Base-by-base conservation (phyloP, 2,888 invertebrate genomes). In the Abscondita cerata region DNA sequence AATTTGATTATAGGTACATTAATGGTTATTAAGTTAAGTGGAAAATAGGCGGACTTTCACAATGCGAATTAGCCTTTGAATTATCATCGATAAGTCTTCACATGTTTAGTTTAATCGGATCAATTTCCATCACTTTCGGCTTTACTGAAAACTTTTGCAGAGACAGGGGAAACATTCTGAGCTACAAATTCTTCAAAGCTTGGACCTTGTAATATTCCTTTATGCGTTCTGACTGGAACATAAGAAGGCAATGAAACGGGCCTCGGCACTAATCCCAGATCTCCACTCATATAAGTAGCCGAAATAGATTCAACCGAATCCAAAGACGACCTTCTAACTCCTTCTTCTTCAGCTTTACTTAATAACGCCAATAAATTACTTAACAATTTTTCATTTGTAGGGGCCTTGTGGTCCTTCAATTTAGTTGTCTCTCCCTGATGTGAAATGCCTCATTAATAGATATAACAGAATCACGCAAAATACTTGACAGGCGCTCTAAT, bases 181-280 rank as follows among this genome's bases (percentile, higher is more conserved):
- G 64, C 62, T 8, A 68, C 4, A 12, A 74, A 62, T 33, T 73
- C 72, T 44, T 75, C 70, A 40, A 72, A 68, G 48, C 76, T 79
- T 0, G 60, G 55, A 1, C 73, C 77, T 0, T 75, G 70, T 67
- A 79, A 78, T 0, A 73, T 67, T 9, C 73, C 74, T 40, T 72
- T 72, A 34, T 75, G 58, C 52, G 73, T 66, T 19, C 61, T 69
- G 4, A 73, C 71, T 2, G 81, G 79, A 1, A 76, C 68, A 25
- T 50, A 62, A 0, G 76, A 71, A 47, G 77, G 65, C 16, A 72
- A 40, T 25, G 76, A 73, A 0, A 77, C 73, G 5, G 78, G 76
- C 70, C 85, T 86, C 0, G 88, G 88, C 64, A 89, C 80, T 67
- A 89, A 88, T 6, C 89, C 89, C 60, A 89, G 83, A 75, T 88